Evolutionary conservation across 2,113 vertebrate species (phyloP).

Genomic region (Caloenas nicobarica): DNA sequence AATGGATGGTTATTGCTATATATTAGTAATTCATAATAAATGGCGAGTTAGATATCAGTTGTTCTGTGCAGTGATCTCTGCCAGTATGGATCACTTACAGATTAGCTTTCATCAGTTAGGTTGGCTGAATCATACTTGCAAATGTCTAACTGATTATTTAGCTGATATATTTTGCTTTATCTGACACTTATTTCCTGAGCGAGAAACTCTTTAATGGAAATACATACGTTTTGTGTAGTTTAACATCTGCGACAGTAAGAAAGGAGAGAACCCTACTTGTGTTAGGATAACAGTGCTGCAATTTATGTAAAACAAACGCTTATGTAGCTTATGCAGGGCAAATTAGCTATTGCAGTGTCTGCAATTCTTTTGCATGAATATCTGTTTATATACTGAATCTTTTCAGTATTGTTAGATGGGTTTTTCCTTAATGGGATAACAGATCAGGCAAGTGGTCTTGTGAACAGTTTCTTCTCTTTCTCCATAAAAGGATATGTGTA

Average conservation of each 20-base stretch:
- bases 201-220: background rate
- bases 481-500: conserved; percentile 53
- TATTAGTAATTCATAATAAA: background rate
- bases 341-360: conserved; percentile 30
- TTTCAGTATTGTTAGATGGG: conserved; percentile 23
- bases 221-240: background rate
- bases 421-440: conserved; percentile 46
- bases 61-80: background rate
- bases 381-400: conserved; percentile 25
- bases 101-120: background rate
- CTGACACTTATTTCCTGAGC: background rate
- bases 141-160: background rate
- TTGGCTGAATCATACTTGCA: background rate
- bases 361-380: background rate
- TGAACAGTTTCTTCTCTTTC: conserved; percentile 13
- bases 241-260: background rate
- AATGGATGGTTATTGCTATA: background rate
- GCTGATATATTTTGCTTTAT: background rate
- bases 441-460: conserved; percentile 19
- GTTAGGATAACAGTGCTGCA: background rate
- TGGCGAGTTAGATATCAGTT: background rate
- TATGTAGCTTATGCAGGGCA: background rate
- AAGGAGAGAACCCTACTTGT: background rate
- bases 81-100: background rate
- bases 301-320: conserved; percentile 20